Percentiles rank a stretch among this genome's conserved stretches.
These are phyloP conservation scores for Pristiophorus japonicus DNA, from an alignment of 2,113 vertebrate genomes.

Conservation along the genomic window DNA sequence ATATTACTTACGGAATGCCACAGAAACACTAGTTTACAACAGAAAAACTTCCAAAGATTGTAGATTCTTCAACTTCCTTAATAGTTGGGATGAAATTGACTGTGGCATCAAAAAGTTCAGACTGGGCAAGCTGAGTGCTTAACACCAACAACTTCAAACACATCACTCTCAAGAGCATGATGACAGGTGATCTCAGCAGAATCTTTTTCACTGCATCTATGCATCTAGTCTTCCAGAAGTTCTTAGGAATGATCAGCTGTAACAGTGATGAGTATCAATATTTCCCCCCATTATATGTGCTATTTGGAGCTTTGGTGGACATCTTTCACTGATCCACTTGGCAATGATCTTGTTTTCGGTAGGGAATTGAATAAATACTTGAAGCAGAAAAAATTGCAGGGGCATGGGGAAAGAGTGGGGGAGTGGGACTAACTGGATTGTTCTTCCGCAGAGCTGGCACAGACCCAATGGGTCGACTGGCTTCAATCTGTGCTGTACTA, in stretches of 20 bases:
- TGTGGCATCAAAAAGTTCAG: background rate
- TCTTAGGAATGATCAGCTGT: background rate
- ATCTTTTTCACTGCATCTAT: background rate
- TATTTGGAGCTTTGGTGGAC: background rate
- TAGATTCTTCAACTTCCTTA: background rate
- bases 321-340: background rate
- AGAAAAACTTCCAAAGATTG: background rate
- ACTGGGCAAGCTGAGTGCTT: background rate
- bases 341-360: background rate
- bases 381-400: no score
- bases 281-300: background rate
- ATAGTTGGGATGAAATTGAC: background rate
- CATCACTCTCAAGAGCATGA: background rate
- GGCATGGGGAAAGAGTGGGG: no score
- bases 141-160: background rate
- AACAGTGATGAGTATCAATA: background rate
- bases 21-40: background rate
- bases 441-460: no score
- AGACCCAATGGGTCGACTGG: no score
- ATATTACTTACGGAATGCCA: background rate
- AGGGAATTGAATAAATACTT: no score
- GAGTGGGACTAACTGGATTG: no score
- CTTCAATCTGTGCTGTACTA: no score
- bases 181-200: background rate
- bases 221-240: background rate